A percentile compares a stretch with the other conserved stretches of the same genome.
Conservation (phyloP, 2,797 vertebrate genomes). For the Mormyrus hasselquistii region DNA sequence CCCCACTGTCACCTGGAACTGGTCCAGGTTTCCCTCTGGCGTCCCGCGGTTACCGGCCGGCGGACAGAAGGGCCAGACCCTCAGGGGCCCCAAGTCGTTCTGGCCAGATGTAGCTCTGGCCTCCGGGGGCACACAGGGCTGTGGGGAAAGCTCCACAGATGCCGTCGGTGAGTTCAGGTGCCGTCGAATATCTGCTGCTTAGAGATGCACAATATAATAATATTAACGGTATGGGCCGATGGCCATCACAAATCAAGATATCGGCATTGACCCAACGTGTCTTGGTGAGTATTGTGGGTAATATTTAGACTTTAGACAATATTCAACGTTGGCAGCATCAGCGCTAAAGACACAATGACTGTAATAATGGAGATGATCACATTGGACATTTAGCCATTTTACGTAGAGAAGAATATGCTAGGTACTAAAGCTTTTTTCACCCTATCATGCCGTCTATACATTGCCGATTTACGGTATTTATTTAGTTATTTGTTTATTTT, state of each 20-base stretch:
- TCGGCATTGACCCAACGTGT: background rate
- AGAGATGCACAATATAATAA: background rate
- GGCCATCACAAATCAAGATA: background rate
- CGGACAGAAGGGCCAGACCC: conserved; percentile 13
- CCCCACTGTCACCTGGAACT: conserved; percentile 70
- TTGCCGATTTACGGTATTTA: background rate
- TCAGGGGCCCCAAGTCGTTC: background rate
- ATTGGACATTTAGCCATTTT: background rate
- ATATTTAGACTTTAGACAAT: background rate
- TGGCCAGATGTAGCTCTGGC: background rate
- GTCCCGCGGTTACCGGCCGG: conserved; percentile 47
- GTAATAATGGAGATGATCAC: background rate
- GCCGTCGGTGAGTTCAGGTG: background rate
- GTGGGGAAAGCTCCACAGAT: background rate
- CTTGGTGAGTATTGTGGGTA: background rate
- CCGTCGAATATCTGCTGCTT: background rate
- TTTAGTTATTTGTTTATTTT: background rate
- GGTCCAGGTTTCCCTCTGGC: conserved; percentile 57
- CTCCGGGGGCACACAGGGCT: background rate
- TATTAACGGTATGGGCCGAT: background rate
- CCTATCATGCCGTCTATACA: background rate
- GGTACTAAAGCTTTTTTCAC: background rate
- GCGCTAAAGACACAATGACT: background rate
- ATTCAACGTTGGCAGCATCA: background rate
- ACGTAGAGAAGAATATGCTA: background rate